Conservation (phyloP, 2,797 vertebrate genomes). For the Danio tinwini region DNA sequence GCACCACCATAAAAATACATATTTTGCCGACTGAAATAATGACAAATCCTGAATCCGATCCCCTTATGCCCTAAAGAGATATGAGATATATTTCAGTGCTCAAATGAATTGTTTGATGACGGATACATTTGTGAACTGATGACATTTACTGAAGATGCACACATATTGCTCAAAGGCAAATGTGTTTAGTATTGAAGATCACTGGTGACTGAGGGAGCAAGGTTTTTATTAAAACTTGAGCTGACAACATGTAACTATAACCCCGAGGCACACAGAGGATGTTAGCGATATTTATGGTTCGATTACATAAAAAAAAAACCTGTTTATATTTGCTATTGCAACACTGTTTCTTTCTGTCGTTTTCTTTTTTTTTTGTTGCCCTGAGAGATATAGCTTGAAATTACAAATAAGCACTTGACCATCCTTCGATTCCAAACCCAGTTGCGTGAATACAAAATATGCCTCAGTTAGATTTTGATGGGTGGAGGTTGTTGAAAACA, state of each 20-base stretch:
- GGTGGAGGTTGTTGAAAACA: constrained; percentile 66
- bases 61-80: constrained; percentile 18
- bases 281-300: constrained; percentile 34
- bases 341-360: constrained; percentile 24
- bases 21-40: background rate
- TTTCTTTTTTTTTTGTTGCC: background rate
- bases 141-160: constrained; percentile 25
- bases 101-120: constrained; percentile 20
- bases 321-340: constrained; percentile 27
- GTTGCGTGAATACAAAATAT: constrained; percentile 56
- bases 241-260: constrained; percentile 17
- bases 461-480: constrained; percentile 45
- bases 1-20: background rate
- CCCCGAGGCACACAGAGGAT: constrained; percentile 19
- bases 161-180: constrained; percentile 29
- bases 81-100: constrained; percentile 17
- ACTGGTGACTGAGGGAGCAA: constrained; percentile 14
- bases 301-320: constrained; percentile 27
- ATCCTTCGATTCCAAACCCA: constrained; percentile 47
- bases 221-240: constrained; percentile 33
- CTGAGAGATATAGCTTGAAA: constrained; percentile 33
- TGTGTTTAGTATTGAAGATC: constrained; percentile 34
- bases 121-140: constrained; percentile 33
- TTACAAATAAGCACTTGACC: constrained; percentile 52
- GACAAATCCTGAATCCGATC: constrained; percentile 17